A percentile compares a stretch with the other conserved stretches of the same genome.
phyloP scores from a whole-genome alignment of 53 echinoderm and acorn worm genomes.

The Paelopatides confundens region DNA sequence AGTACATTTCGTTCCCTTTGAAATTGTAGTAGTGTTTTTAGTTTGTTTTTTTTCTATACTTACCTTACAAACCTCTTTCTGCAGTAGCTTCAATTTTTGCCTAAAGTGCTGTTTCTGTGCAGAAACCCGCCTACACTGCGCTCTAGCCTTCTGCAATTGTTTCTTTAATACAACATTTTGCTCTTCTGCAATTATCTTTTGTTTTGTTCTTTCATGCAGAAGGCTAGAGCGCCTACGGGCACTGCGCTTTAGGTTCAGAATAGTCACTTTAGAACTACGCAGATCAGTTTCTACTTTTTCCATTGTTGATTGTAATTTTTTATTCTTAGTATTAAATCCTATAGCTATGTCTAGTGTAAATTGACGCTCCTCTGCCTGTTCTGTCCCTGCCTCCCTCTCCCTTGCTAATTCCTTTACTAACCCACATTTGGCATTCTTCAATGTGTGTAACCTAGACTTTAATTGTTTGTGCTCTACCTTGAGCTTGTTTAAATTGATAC shows the following conservation, averaged over 20 bases:
- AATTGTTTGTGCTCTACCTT: background rate
- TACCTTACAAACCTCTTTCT: too few species aligned
- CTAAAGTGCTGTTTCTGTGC: too few species aligned
- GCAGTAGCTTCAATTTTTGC: too few species aligned
- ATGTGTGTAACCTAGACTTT: background rate
- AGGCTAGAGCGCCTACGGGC: background rate
- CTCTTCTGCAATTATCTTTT: too few species aligned
- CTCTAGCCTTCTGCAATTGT: background rate
- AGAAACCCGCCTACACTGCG: background rate
- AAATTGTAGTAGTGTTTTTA: too few species aligned
- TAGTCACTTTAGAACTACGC: background rate
- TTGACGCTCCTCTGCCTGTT: background rate
- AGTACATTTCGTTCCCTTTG: too few species aligned
- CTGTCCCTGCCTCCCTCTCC: background rate
- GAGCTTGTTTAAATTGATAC: background rate
- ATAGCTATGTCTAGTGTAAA: background rate
- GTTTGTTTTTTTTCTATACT: too few species aligned
- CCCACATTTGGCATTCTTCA: too few species aligned
- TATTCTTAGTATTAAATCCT: background rate
- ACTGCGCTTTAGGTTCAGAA: background rate
- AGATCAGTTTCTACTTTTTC: background rate
- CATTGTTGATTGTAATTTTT: background rate
- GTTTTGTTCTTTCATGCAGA: too few species aligned
- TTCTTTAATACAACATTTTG: background rate
- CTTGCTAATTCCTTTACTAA: too few species aligned